Conservation (phyloP, 2,797 vertebrate species). For the Rhinatrema bivittatum region DNA sequence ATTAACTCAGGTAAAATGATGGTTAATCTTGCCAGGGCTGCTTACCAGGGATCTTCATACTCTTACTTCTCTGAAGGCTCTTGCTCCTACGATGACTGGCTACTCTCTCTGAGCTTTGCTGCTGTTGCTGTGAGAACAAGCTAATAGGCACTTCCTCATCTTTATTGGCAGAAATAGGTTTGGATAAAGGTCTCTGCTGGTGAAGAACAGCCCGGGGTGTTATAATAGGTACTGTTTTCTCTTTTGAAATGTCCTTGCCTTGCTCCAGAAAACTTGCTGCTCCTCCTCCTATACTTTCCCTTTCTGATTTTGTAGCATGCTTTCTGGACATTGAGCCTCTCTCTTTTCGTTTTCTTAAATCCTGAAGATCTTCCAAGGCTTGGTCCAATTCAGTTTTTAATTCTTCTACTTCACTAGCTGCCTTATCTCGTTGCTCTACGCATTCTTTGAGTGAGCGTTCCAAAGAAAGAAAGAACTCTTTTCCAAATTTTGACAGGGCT, state of each 20-base stretch:
- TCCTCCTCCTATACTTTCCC: neutral
- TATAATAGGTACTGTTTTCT: neutral
- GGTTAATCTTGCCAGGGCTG: constrained; percentile 29
- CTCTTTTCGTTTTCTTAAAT: constrained; percentile 20
- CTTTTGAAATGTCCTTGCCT: neutral
- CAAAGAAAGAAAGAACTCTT: constrained; percentile 33
- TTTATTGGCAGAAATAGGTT: neutral
- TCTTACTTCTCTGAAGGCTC: constrained; percentile 21
- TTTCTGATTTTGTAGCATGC: constrained; percentile 3
- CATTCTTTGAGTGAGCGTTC: constrained; percentile 29
- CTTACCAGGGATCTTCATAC: constrained; percentile 16
- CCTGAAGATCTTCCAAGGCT: constrained; percentile 20
- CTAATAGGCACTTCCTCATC: neutral
- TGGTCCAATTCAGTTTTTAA: constrained; percentile 31
- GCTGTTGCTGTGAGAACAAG: constrained; percentile 19
- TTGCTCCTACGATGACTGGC: constrained; percentile 37
- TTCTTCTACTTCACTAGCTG: constrained; percentile 24
- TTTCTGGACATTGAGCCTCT: constrained; percentile 9
- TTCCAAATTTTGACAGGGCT: constrained; percentile 31
- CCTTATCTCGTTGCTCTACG: constrained; percentile 29
- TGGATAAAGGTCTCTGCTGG: constrained; percentile 1
- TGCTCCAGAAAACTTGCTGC: neutral
- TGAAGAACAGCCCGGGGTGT: neutral
- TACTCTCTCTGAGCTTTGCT: constrained; percentile 28
- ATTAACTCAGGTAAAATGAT: too few relatives aligned